Evolutionary conservation across 2,888 invertebrate genomes (phyloP), one percentile per base, ranked within the genome.

Genomic region (Diplolepis rosae): DNA sequence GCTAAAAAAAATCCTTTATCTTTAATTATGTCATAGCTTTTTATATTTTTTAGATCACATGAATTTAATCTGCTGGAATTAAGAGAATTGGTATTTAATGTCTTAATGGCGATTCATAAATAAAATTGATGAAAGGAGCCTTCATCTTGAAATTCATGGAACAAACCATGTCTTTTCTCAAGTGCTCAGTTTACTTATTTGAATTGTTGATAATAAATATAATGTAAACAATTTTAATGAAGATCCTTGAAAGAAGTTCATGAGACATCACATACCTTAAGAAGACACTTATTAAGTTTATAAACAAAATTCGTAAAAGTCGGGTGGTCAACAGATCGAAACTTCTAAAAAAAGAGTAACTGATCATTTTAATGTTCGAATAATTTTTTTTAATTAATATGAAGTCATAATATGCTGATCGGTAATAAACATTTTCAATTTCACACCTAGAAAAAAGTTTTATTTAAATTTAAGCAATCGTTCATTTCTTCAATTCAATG

Each of bases 141-240:
- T 71, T 73, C 71, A 71, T 66, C 69, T 66, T 42, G 35, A n/a
- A 15, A 11, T n/a, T 22, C 69, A 30, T 51, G 7, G 65, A 56
- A 69, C 67, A 71, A 72, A 70, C 68, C 45, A 71, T 35, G 68
- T 28, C 50, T 69, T 71, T 71, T 70, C 61, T 61, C 39, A 39
- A 61, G 61, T 67, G 35, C 67, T 70, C 70, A 72, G 69, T 69
- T 42, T 52, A 68, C 61, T 65, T 77, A 75, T 77, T 79, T 76
- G 75, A 74, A 76, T 76, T 76, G 76, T 74, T 78, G 73, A 68
- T 75, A 68, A 77, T n/a, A n/a, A n/a, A n/a, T 75, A 73, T 76
- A 75, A 75, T 67, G 66, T 76, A 79, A 79, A 77, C 72, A 73
- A 70, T 65, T 54, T 54, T 56, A 51, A 69, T 73, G 68, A 48